Percentiles rank a stretch among this genome's conserved stretches.
phyloP scores from a whole-genome alignment of 2,113 vertebrate genomes.

The Lampris incognitus region DNA sequence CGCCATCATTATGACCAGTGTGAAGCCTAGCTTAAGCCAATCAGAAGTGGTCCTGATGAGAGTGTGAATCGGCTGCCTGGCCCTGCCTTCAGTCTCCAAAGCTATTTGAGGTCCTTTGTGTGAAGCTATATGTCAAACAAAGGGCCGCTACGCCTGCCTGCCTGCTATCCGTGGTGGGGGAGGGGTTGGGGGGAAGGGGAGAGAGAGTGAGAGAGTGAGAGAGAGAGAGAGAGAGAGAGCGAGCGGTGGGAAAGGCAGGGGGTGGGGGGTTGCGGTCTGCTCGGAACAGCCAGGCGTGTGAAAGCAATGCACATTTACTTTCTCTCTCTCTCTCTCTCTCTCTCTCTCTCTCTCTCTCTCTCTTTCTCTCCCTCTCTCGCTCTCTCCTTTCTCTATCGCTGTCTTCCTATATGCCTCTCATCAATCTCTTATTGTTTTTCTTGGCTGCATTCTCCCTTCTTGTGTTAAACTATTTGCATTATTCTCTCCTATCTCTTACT shows the following conservation, averaged over 20 bases:
- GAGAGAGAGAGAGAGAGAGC: neutral
- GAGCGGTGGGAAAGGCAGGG: neutral
- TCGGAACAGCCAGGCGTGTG: conserved; percentile 60
- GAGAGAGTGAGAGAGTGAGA: conserved; percentile 6
- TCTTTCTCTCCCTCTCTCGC: conserved; percentile 13
- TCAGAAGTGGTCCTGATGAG: conserved; percentile 76
- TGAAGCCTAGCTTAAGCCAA: conserved; percentile 48
- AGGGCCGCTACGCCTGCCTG: conserved; percentile 52
- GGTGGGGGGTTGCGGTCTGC: conserved; percentile 31
- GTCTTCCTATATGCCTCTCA: neutral
- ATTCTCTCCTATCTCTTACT: conserved; percentile 6
- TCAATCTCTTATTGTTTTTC: too few species aligned
- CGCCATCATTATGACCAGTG: conserved; percentile 2
- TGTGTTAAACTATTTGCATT: conserved; percentile 24
- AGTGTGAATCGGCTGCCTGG: conserved; percentile 8
- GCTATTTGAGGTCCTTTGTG: conserved; percentile 66
- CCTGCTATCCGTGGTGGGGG: conserved; percentile 30
- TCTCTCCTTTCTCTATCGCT: conserved; percentile 13
- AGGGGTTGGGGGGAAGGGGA: conserved; percentile 31
- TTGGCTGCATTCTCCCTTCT: too few species aligned
- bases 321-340: conserved; percentile 15
- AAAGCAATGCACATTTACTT: conserved; percentile 58
- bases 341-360: conserved; percentile 10
- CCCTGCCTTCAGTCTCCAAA: conserved; percentile 17
- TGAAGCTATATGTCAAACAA: conserved; percentile 75